These are phyloP conservation scores for Sebastes dallii DNA, from an alignment of 2,797 vertebrate species.

Conservation along the genomic window DNA sequence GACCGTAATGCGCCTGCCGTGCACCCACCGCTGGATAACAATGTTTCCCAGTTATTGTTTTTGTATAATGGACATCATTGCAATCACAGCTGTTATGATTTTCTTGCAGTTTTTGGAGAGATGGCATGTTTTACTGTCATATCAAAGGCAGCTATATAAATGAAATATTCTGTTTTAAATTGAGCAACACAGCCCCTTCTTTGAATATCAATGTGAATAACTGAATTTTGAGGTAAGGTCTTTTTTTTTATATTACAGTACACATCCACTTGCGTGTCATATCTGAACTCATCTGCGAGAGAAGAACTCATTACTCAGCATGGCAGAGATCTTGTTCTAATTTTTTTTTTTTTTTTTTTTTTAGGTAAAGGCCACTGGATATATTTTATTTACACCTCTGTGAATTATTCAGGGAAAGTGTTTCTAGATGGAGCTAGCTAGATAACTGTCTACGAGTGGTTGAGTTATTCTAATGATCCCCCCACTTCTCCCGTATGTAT, in stretches of 20 bases:
- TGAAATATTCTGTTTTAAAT: constrained; percentile 65
- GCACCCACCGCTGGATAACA: constrained; percentile 1
- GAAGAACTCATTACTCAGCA: constrained; percentile 72
- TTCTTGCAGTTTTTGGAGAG: background rate
- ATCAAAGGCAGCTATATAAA: constrained; percentile 26
- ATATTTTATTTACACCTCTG: constrained; percentile 82
- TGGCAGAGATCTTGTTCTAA: constrained; percentile 50
- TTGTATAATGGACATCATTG: background rate
- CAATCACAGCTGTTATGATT: background rate
- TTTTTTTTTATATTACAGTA: constrained; percentile 16
- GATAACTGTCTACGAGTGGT: constrained; percentile 47
- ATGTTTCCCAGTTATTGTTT: constrained; percentile 30
- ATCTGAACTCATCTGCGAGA: constrained; percentile 35
- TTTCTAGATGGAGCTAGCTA: constrained; percentile 68
- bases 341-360: constrained; percentile 45
- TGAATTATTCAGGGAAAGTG: constrained; percentile 78
- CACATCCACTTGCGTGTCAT: constrained; percentile 48
- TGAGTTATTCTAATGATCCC: constrained; percentile 67
- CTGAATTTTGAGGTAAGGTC: constrained; percentile 37
- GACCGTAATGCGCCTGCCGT: constrained; percentile 10
- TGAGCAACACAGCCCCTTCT: background rate
- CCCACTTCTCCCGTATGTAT: constrained; percentile 25
- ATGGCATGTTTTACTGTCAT: constrained; percentile 16
- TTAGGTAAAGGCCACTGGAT: constrained; percentile 63
- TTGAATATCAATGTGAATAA: constrained; percentile 62